Base-by-base conservation (phyloP, 2,888 invertebrate species). In the Agrilus biguttatus region DNA sequence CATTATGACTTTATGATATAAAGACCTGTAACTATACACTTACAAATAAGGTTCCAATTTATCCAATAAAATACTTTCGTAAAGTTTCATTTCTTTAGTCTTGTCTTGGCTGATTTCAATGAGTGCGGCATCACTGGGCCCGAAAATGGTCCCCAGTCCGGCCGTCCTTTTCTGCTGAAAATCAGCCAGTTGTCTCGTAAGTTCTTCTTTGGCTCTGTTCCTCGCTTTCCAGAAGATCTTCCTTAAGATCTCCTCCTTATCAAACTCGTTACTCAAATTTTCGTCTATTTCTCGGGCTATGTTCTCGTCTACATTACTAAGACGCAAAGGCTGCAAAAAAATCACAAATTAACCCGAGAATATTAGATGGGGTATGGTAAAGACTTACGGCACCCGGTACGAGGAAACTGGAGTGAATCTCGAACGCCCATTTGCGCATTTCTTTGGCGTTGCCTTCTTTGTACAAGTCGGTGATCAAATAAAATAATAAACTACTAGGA, bases 361-460 rank as follows among this genome's bases (percentile, higher is more conserved):
- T 17, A n/a, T 6, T 33, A 5, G 13, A 17, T 8, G 10, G 19
- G 7, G 33, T 10, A 28, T 21, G 28, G n/a, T 14, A n/a, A 37
- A 43, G 14, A 74, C 77, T 74, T 63, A 84, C 85, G 54, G 91
- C 89, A 57, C 83, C 80, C 47, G 91, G 92, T 58, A 90, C 86
- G 46, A 92, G 71, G 72, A 96, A 96, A 58, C 90, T 89, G 52
- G 95, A 95, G 69, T 93, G 92, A 60, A 97, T 92, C 74, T 98
- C 97, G 70, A 96, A 97, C 4, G 96, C 96, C 96, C 97, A 98
- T 63, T 93, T 89, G 43, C 90, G 79, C 78, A 96, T 85, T 59
- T 97, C 93, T 68, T 88, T 85, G 42, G 79, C 73, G 52, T 80
- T 81, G 40, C 88, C 89, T 55, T 82, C 76, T 59, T 88, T 87